phyloP scores from a whole-genome alignment of 2,113 vertebrate species.

The Naja naja region DNA sequence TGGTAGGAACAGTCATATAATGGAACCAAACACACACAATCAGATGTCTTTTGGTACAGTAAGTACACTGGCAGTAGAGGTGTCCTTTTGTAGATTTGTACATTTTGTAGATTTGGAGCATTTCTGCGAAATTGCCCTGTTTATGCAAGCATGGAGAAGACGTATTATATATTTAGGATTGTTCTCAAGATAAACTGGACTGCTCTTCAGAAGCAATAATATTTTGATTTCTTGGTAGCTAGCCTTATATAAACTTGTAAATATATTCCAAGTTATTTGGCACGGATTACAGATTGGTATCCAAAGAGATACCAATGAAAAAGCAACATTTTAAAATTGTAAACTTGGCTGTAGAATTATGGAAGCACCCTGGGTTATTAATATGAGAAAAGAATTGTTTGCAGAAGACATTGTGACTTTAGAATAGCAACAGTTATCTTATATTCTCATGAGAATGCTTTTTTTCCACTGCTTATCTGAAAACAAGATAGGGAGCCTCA shows the following conservation, averaged over 20 bases:
- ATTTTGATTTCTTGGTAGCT: not conserved
- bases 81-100: not conserved
- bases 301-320: not conserved
- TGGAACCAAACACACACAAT: not conserved
- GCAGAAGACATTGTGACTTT: not conserved
- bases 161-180: not conserved
- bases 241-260: not conserved
- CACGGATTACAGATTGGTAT: not conserved
- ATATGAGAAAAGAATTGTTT: not conserved
- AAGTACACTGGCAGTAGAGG: not conserved
- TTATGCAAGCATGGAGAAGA: not conserved
- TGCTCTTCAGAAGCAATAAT: not conserved
- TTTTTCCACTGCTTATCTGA: not conserved
- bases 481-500: not conserved
- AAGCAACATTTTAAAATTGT: not conserved
- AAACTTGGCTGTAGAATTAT: not conserved
- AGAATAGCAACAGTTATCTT: not conserved
- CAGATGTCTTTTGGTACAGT: not conserved
- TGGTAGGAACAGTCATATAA: not conserved
- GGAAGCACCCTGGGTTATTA: not conserved
- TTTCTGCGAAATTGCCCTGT: not conserved
- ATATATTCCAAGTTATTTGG: not conserved
- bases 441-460: not conserved
- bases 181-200: not conserved
- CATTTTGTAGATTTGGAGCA: not conserved